Base-by-base conservation (phyloP, 2,888 invertebrate species). In the Lingula anatina region DNA sequence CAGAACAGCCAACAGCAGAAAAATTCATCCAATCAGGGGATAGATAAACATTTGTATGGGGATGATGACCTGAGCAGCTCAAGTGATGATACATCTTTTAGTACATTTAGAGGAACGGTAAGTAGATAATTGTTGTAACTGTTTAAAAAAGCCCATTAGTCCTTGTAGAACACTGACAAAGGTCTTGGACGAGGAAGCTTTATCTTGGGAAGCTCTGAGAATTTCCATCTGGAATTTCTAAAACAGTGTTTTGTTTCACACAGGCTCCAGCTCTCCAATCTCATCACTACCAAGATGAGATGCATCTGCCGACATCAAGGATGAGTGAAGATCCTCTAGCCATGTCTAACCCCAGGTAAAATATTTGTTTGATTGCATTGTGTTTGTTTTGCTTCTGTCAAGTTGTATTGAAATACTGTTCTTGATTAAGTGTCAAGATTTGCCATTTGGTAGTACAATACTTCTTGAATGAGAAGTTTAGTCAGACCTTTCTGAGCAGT, bases 281-380 rank as follows among this genome's bases (percentile, higher is more conserved):
- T 5, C 70, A 70, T 54, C 68, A 69, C 50, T 71, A 70, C 46
- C 66, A 70, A 41, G 69, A 70, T 37, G 74, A 73, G 44, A 74
- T 74, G 72, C 50, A 45, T 31, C 35, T 51, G 9, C 46, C 50
- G 26, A 66, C 62, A 45, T 63, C 65, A 15, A 59, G 65, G 44
- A 50, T 64, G 21, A 70, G 69, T 51, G 63, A 64, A 31, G 71
- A 71, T 46, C 71, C 71, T 5, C 57, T 73, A 25, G 68, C 63
- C 5, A 69, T 68, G 23, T 73, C 73, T 25, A 72, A 73, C 49
- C 73, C 73, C 42, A 62, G 71, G 73, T 72, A 46, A 41, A 46
- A 36, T 25, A 26, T 23, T 15, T 20, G 20, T 25, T 18, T 27
- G 27, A 18, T 31, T 1, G n/a, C 15, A 15, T 15, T 24, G 15